Evolutionary conservation across 2,888 invertebrate genomes (phyloP).

Genomic region (Eristalis pertinax): DNA sequence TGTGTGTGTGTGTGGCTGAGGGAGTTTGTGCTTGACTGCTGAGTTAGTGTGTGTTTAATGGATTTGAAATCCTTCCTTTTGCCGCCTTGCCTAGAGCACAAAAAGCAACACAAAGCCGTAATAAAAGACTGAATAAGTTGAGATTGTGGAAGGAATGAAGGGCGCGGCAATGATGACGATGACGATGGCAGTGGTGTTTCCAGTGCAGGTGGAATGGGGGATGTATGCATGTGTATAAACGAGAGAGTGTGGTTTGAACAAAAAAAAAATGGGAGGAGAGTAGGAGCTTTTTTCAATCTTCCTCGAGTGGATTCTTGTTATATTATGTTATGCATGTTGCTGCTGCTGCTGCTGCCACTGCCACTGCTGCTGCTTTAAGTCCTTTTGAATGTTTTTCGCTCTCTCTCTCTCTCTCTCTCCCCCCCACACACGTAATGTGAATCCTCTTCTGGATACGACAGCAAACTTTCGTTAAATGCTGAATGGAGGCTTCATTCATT

Average conservation of each 20-base stretch:
- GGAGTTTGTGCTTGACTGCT: neutral
- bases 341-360: neutral
- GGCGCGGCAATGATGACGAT: slow-evolving; percentile 12
- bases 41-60: slow-evolving; percentile 31
- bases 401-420: neutral
- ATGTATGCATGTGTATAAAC: neutral
- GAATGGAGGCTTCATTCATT: slow-evolving; percentile 48
- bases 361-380: neutral
- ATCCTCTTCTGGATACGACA: neutral
- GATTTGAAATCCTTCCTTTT: slow-evolving; percentile 44
- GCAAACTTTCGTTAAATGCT: slow-evolving; percentile 56
- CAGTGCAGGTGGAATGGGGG: slow-evolving; percentile 40
- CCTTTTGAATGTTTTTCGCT: neutral
- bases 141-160: slow-evolving; percentile 34
- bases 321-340: slow-evolving; percentile 30
- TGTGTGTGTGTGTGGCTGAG: neutral
- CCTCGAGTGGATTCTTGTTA: slow-evolving; percentile 34
- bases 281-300: slow-evolving; percentile 62
- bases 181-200: slow-evolving; percentile 9
- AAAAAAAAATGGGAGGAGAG: too few relatives aligned
- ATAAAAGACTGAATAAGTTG: slow-evolving; percentile 3
- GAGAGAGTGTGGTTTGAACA: slow-evolving; percentile 26
- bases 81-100: slow-evolving; percentile 45
- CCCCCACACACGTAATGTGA: neutral
- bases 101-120: slow-evolving; percentile 48